phyloP scores from a whole-genome alignment of 2,113 vertebrate genomes.

The Myodes glareolus region DNA sequence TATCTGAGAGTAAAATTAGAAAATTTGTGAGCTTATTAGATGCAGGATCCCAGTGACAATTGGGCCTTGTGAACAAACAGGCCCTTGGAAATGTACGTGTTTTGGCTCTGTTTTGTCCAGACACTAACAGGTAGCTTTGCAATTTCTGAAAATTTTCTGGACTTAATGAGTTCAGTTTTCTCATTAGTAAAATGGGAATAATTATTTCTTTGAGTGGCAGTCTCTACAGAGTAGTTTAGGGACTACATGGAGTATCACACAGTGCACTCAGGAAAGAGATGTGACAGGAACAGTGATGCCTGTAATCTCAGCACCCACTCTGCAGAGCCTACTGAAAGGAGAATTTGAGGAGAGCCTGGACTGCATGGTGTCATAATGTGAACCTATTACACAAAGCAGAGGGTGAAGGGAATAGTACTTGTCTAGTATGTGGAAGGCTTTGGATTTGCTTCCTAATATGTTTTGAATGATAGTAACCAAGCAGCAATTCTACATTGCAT shows the following conservation, averaged over 20 bases:
- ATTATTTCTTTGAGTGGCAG: not conserved
- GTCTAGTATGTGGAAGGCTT: not conserved
- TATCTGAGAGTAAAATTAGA: not conserved
- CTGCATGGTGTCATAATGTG: too few species aligned
- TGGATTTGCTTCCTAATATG: not conserved
- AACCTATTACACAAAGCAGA: not conserved
- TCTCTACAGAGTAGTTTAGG: not conserved
- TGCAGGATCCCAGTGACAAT: not conserved
- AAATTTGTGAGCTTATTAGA: not conserved
- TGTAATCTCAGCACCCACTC: not conserved
- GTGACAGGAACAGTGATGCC: too few species aligned
- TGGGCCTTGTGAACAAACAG: not conserved
- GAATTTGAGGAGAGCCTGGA: not conserved
- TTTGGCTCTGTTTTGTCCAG: not conserved
- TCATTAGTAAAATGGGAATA: slow-evolving; percentile 24
- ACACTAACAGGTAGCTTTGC: not conserved
- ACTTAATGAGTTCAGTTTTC: not conserved
- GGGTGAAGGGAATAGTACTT: not conserved
- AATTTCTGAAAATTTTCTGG: not conserved
- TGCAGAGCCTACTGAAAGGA: not conserved
- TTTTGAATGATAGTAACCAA: not conserved
- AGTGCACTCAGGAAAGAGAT: not conserved
- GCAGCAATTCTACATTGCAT: not conserved
- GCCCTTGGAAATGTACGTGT: not conserved
- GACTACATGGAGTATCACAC: not conserved